Percentiles rank a stretch among this genome's conserved stretches.
These are phyloP conservation scores for Microchirus variegatus DNA, from an alignment of 2,797 vertebrate species.

Conservation along the genomic window DNA sequence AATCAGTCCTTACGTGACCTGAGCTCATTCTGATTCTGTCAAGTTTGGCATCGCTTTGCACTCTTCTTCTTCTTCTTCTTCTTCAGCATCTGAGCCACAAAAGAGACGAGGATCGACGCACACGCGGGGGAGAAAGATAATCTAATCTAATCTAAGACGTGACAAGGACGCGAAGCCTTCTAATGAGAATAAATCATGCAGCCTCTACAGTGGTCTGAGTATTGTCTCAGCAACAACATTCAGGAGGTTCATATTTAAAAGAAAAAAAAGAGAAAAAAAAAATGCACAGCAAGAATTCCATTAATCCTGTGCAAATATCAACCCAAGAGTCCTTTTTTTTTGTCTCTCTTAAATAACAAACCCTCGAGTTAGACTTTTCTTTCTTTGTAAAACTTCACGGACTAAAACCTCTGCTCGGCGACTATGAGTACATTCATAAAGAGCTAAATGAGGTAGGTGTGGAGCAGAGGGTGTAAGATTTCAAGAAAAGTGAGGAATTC, in stretches of 20 bases:
- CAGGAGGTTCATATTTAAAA: slow-evolving; percentile 80
- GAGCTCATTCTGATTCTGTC: slow-evolving; percentile 67
- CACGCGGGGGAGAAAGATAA: slow-evolving; percentile 25
- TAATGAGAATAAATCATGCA: slow-evolving; percentile 68
- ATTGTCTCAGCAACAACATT: slow-evolving; percentile 84
- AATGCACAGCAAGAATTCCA: slow-evolving; percentile 83
- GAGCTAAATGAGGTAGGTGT: slow-evolving; percentile 99
- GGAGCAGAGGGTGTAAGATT: slow-evolving; percentile 88
- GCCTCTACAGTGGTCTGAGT: slow-evolving; percentile 76
- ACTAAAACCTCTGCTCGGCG: slow-evolving; percentile 92
- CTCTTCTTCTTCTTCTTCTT: slow-evolving; percentile 40
- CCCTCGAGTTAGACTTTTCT: slow-evolving; percentile 94
- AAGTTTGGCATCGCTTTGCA: slow-evolving; percentile 64
- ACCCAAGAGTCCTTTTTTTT: slow-evolving; percentile 77
- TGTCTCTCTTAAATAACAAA: slow-evolving; percentile 83
- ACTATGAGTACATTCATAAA: slow-evolving; percentile 95
- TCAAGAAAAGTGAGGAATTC: slow-evolving; percentile 86
- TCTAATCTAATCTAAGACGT: slow-evolving; percentile 38
- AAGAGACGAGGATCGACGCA: slow-evolving; percentile 38
- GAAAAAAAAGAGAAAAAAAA: slow-evolving; percentile 72
- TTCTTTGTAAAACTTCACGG: slow-evolving; percentile 92
- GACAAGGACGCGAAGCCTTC: slow-evolving; percentile 60
- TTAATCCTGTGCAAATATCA: slow-evolving; percentile 86
- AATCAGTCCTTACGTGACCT: slow-evolving; percentile 57
- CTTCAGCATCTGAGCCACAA: slow-evolving; percentile 44